Base-by-base conservation (phyloP, 2,113 vertebrate genomes). In the Enhydra lutris region DNA sequence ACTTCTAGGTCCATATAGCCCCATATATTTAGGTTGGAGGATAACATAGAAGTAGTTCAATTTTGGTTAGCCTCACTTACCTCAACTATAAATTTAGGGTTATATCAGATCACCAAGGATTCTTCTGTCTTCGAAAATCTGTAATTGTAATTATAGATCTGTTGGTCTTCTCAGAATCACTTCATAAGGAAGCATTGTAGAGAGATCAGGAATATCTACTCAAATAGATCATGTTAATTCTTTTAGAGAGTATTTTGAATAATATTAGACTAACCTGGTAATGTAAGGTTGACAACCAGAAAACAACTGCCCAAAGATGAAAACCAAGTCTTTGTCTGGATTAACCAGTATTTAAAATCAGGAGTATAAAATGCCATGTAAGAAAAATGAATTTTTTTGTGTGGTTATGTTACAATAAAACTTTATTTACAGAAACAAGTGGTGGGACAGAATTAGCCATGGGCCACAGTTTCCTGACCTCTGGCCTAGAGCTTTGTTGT, bases 341-440 rank as follows among this genome's bases (percentile, higher is more conserved):
- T 71, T 88, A 78, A 8, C 71, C 76, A n/a, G 20, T 87, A 57
- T 92, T 89, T 95, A 85, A 85, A 97, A 95, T 74, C 31, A 94
- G 20, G 23, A 59, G 6, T 83, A 65, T 80, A 94, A 63, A 59
- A 88, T 84, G 23, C 84, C 87, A n/a, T 87, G 5, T 93, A 69
- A 96, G 26, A 78, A 59, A 94, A 61, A 11, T 20, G 67, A 69
- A 69, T 69, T 20, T 69, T 36, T 69, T 20, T 36, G 7, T 24
- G 12, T 76, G 31, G 36, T 47, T 71, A n/a, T 36, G 7, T 55
- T 80, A 65, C 34, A 80, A 24, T n/a, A 18, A 84, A 80, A 85
- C 45, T 80, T 81, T 36, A 52, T 81, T 94, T 80, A 65, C 14
- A 59, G 52, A 87, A 31, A 36, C 3, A 45, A 52, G 39, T 45